A percentile compares a stretch with the other conserved stretches of the same genome.
Evolutionary conservation across 2,888 invertebrate species (phyloP).

Genomic region (Ernsta delagoae): DNA sequence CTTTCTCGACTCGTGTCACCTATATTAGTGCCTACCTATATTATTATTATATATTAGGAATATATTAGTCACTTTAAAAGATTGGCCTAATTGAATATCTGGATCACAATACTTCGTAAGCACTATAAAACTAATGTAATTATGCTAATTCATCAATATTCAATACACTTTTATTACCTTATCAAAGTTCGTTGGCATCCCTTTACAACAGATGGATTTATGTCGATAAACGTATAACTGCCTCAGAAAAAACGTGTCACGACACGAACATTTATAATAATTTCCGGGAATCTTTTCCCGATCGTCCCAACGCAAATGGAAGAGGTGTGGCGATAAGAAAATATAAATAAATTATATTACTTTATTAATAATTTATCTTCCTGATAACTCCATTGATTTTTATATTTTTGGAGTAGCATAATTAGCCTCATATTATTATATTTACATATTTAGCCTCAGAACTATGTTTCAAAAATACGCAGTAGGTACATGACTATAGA

Average conservation of each 20-base stretch:
- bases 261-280: conserved; percentile 68
- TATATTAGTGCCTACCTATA: no score
- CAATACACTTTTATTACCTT: background rate
- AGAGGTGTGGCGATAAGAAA: conserved; percentile 30
- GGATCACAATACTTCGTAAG: no score
- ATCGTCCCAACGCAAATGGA: conserved; percentile 31
- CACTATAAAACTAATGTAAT: no score
- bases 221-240: conserved; percentile 51
- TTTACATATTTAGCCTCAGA: no score
- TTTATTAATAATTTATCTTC: background rate
- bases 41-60: no score
- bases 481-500: background rate
- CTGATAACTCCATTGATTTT: background rate
- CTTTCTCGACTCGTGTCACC: no score
- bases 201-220: conserved; percentile 70
- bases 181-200: conserved; percentile 47
- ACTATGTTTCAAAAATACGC: no score
- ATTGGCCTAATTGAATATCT: no score
- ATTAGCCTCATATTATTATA: background rate
- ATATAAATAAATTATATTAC: conserved; percentile 11
- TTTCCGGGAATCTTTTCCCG: conserved; percentile 39
- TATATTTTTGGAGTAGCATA: background rate
- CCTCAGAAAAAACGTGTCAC: conserved; percentile 67
- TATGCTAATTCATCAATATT: no score
- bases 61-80: no score